These are phyloP conservation scores for Gephyroberyx darwinii DNA, from an alignment of 2,797 vertebrate genomes.

Conservation along the genomic window DNA sequence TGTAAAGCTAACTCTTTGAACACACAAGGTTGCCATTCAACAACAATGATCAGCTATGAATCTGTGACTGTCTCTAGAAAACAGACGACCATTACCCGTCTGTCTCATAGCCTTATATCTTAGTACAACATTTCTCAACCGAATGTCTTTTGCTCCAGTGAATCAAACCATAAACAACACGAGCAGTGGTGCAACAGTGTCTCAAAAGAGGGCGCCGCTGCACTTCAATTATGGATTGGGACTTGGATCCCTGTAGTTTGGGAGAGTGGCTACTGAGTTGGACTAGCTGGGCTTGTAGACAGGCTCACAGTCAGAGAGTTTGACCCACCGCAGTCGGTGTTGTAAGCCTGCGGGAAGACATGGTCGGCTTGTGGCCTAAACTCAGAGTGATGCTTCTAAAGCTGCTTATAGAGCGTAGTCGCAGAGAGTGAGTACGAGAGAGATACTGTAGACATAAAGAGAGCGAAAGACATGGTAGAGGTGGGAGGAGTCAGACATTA, in stretches of 20 bases:
- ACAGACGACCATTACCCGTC: too few species aligned
- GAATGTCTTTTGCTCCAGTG: neutral
- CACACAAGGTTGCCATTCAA: too few species aligned
- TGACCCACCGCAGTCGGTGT: constrained; percentile 49
- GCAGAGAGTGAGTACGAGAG: neutral
- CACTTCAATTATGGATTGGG: constrained; percentile 28
- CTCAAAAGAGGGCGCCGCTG: constrained; percentile 54
- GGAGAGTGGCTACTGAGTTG: constrained; percentile 24
- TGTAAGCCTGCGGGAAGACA: constrained; percentile 53
- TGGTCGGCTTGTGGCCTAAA: constrained; percentile 32
- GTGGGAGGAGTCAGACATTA: constrained; percentile 28
- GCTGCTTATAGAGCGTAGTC: constrained; percentile 37
- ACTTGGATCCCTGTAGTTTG: constrained; percentile 14
- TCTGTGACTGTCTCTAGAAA: too few species aligned
- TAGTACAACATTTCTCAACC: too few species aligned
- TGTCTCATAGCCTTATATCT: too few species aligned
- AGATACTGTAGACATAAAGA: constrained; percentile 45
- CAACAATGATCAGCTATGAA: too few species aligned
- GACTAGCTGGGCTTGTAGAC: constrained; percentile 10
- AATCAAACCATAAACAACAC: constrained; percentile 8
- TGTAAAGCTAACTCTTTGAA: too few species aligned
- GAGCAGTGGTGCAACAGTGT: constrained; percentile 7
- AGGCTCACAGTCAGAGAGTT: constrained; percentile 32
- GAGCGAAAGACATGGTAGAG: constrained; percentile 43
- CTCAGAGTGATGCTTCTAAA: constrained; percentile 43